Evolutionary conservation across 64 coral and sea anemone genomes (phyloP).

Genomic region (Orbicella faveolata): DNA sequence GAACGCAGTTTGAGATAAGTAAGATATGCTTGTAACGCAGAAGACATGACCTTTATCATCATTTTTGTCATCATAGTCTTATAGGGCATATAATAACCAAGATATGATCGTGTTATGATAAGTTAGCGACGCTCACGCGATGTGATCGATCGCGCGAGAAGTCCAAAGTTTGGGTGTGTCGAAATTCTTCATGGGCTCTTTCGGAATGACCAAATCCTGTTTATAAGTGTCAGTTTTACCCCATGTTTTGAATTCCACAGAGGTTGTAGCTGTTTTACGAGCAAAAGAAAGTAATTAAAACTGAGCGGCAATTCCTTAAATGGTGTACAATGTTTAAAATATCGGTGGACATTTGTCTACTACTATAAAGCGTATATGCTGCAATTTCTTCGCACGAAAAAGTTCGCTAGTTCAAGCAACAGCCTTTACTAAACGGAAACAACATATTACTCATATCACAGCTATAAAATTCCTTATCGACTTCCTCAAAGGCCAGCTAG

Average conservation of each 20-base stretch:
- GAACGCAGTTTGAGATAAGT: background rate
- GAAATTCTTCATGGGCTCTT: background rate
- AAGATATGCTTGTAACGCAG: background rate
- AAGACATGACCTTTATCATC: background rate
- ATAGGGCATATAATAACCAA: background rate
- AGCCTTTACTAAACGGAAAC: no score
- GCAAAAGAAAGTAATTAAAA: background rate
- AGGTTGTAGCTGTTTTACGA: background rate
- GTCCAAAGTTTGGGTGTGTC: background rate
- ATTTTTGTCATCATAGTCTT: background rate
- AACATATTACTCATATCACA: no score
- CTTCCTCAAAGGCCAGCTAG: no score
- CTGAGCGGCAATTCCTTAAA: background rate
- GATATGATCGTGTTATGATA: background rate
- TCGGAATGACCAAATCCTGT: background rate
- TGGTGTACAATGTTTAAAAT: background rate
- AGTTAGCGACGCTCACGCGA: conserved; percentile 18
- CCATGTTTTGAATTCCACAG: background rate
- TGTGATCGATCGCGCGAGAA: background rate
- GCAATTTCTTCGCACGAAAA: no score
- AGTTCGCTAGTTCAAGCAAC: no score
- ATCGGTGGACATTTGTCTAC: no score
- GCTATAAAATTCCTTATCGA: no score
- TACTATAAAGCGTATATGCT: no score
- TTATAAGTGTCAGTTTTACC: background rate